Conservation (phyloP, 2,888 invertebrate genomes). For the Yponomeuta evonymella region DNA sequence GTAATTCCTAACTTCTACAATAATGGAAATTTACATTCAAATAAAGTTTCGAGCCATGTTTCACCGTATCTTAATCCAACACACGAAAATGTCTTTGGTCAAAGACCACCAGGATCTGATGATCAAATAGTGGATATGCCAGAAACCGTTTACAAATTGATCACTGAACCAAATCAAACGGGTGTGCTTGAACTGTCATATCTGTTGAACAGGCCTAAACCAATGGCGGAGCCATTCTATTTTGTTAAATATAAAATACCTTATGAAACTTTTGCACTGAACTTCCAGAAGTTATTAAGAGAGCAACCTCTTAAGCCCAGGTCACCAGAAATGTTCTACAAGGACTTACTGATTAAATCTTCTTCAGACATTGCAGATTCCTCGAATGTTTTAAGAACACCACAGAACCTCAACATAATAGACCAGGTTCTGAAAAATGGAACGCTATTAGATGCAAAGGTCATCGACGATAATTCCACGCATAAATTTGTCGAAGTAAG, state of each 20-base stretch:
- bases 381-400: neutral
- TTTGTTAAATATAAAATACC: conserved; percentile 54
- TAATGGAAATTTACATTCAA: neutral
- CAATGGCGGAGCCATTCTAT: conserved; percentile 40
- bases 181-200: conserved; percentile 52
- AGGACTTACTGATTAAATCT: neutral
- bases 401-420: conserved; percentile 32
- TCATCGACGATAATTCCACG: neutral
- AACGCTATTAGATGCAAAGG: conserved; percentile 42
- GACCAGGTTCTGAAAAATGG: conserved; percentile 38
- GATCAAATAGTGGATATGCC: no score
- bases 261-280: conserved; percentile 36
- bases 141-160: conserved; percentile 28
- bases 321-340: neutral
- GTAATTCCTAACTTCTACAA: neutral
- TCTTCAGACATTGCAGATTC: neutral
- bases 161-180: conserved; percentile 27
- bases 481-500: neutral
- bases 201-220: conserved; percentile 39
- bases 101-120: neutral
- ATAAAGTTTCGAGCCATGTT: neutral
- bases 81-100: neutral
- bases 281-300: conserved; percentile 31
- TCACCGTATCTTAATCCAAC: neutral
- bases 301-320: conserved; percentile 27